Percentiles rank a stretch among this genome's conserved stretches.
These are phyloP conservation scores for Aplysia californica DNA, from an alignment of 1,140 invertebrate species.

Conservation along the genomic window DNA sequence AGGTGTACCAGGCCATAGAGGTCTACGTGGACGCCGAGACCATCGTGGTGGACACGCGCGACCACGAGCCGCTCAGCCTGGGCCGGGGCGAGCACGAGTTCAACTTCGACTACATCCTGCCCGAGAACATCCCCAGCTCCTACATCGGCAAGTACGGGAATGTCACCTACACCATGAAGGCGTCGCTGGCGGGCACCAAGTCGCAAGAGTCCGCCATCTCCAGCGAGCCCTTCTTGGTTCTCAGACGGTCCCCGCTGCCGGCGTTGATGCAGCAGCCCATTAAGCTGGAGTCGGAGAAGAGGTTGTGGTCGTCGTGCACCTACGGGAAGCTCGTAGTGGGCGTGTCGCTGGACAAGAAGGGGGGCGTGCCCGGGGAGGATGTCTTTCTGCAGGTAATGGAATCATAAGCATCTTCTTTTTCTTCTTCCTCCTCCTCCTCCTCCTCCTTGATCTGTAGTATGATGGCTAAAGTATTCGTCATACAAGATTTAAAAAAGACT, in stretches of 20 bases:
- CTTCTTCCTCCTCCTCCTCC: too few relatives aligned
- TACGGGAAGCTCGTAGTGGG: conserved; percentile 53
- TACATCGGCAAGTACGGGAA: conserved; percentile 67
- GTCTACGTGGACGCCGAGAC: conserved; percentile 59
- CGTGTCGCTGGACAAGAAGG: conserved; percentile 48
- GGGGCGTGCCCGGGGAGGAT: conserved; percentile 62
- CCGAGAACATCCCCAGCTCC: conserved; percentile 62
- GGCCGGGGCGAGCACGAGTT: conserved; percentile 52
- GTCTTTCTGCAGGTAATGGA: conserved; percentile 57
- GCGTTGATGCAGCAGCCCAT: conserved; percentile 24
- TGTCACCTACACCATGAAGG: conserved; percentile 66
- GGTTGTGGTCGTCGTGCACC: conserved; percentile 48
- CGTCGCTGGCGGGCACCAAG: conserved; percentile 51
- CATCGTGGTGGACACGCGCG: conserved; percentile 34
- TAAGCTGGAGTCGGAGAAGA: conserved; percentile 35
- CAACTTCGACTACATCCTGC: conserved; percentile 61
- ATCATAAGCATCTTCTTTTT: too few relatives aligned
- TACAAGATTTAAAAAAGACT: too few relatives aligned
- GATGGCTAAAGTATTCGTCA: too few relatives aligned
- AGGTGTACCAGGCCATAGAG: conserved; percentile 50
- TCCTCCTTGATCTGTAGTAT: too few relatives aligned
- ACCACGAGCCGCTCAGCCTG: conserved; percentile 35
- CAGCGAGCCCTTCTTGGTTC: conserved; percentile 63
- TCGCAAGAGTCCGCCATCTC: conserved; percentile 53
- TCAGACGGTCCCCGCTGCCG: conserved; percentile 44